Evolutionary conservation across 2,113 vertebrate genomes (phyloP), one percentile per base, ranked within the genome.

Genomic region (Xiphophorus hellerii): DNA sequence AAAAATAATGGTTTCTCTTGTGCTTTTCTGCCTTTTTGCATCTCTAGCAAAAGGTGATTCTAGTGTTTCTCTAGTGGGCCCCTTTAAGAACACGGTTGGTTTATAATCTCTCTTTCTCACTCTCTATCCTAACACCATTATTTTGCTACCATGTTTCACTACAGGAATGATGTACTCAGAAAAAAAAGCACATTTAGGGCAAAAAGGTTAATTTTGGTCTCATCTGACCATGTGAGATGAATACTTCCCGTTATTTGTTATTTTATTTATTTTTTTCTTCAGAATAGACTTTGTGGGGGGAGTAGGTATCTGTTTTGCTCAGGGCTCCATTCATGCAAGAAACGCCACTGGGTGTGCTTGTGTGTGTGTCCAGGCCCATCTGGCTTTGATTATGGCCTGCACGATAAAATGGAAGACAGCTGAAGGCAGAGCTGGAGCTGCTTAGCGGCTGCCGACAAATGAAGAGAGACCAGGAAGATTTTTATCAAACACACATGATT

Each of bases 381-480:
- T 94, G 91, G 73, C 91, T 93, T 90, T 93, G 80, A 92, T 94
- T 93, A 94, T 65, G 76, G 81, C 82, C 79, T 74, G 79, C 86
- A 88, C 88, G 87, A 90, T 89, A 87, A 58, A 94, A 90, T 79
- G 80, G 76, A 81, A 92, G 88, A 76, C 91, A 93, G 90, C 87
- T 88, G 92, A 93, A 82, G 83, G 83, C 79, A 74, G 82, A 82
- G 78, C 91, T 92, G 90, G 88, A 89, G 85, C 71, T 88, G 78
- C 75, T 93, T 95, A 93, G 78, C 10, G 75, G 69, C 90, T 90
- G 77, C 81, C 66, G 58, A 91, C 86, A 93, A 81, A 84, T 91
- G 88, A 89, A 85, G 84, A 75, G 86, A 74, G 81, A 74, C 88
- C 70, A 92, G 90, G 84, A 91, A 84, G 89, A 90, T 92, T 94